Base-by-base conservation (phyloP, 2,888 invertebrate species). In the Mesorhabditis spiculigera region DNA sequence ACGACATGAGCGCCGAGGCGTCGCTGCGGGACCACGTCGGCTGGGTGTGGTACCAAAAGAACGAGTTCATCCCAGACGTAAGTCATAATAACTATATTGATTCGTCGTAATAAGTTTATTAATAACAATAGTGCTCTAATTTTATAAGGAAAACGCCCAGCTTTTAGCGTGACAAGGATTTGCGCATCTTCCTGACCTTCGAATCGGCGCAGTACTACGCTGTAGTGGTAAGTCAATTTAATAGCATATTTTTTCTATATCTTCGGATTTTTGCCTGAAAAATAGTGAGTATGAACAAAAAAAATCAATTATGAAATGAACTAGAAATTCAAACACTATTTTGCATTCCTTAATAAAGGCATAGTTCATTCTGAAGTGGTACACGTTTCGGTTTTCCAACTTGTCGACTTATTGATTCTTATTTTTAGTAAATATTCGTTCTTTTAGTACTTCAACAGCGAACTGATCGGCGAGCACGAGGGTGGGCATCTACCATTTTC, bases 401-500 rank as follows among this genome's bases (percentile, higher is more conserved):
- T n/a, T n/a, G n/a, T n/a, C n/a, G n/a, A n/a, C n/a, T n/a, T n/a
- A n/a, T n/a, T n/a, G n/a, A n/a, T n/a, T n/a, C n/a, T n/a, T n/a
- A n/a, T n/a, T n/a, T n/a, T n/a, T n/a, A n/a, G n/a, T 50, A 13
- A 28, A 28, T 28, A 28, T 28, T 28, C 28, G 28, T 50, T 4
- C 65, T 43, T 75, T 61, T 66, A 76, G 76, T 97, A 93, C 91
- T 87, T 97, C 13, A 97, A 98, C 87, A 93, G 93, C 0, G 88
- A 91, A 69, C 86, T 91, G 70, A 91, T 91, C 28, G 90, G 91
- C 81, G 91, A 90, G 74, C 97, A 98, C 86, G 92, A 92, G 86
- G 93, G 97, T 63, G 97, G 98, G 0, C 96, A 97, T 88, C 88
- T 98, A 66, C 98, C 98, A 0, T 97, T 98, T 86, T 92, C 93